Conservation (phyloP, 2,888 invertebrate genomes). For the Bimastos eiseni region DNA sequence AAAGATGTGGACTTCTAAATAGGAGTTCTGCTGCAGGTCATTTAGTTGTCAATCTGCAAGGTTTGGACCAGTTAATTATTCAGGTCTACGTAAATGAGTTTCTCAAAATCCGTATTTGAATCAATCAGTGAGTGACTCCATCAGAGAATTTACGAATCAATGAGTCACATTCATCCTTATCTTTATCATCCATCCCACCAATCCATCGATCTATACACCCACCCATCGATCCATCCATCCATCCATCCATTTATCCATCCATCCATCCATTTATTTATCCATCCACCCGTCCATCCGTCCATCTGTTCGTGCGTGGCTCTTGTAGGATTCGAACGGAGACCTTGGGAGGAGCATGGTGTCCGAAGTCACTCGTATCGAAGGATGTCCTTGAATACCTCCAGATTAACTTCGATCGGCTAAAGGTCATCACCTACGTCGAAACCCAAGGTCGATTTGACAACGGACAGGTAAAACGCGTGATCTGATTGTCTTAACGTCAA, state of each 20-base stretch:
- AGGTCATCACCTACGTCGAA: constrained; percentile 13
- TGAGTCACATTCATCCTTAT: neutral
- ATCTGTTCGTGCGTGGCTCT: neutral
- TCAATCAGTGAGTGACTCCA: neutral
- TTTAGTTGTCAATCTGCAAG: neutral
- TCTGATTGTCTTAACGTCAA: neutral
- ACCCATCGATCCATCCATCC: neutral
- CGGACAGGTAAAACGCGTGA: neutral
- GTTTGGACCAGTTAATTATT: neutral
- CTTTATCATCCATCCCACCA: neutral
- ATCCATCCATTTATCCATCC: neutral
- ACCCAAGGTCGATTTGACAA: neutral
- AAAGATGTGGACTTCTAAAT: neutral
- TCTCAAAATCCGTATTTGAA: neutral
- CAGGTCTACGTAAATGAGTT: neutral
- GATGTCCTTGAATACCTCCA: neutral
- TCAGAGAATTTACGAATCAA: neutral
- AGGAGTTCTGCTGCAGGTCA: neutral
- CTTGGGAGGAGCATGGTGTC: neutral
- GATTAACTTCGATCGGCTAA: neutral
- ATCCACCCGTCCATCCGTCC: neutral
- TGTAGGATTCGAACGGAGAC: neutral
- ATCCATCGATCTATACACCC: neutral
- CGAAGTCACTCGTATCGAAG: neutral
- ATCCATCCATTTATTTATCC: neutral